Evolutionary conservation across 1,140 invertebrate species (phyloP), one percentile per base, ranked within the genome.

Genomic region (Leptoteleia sp.): DNA sequence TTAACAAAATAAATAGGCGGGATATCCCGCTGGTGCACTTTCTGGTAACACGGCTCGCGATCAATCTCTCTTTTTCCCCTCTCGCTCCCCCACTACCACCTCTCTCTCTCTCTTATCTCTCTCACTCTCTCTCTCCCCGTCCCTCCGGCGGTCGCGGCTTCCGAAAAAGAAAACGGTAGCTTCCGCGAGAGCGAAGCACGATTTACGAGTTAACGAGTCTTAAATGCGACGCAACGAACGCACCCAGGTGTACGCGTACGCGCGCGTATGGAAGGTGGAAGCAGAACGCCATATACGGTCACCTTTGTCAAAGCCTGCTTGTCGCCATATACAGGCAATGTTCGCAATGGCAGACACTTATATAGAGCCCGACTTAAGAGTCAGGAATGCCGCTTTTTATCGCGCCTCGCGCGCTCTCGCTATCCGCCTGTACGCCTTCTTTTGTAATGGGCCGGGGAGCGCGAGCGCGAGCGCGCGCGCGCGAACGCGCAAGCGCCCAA

Each of bases 321-420:
- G 84, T 85, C 83, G 82, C 85, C 85, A 87, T 87, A 86, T 86
- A 86, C 84, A 86, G 85, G 84, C 85, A 87, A 87, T 86, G 84
- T 87, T 87, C 85, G 79, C 85, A 82, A 87, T 81, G 79, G 72
- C 73, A 81, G 79, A 85, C 84, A 87, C 85, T 87, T 87, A 87
- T 85, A 87, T 85, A 87, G 85, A 85, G 81, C 81, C 84, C 84
- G 81, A 86, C 84, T 86, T 86, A 82, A 85, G 85, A 86, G 83
- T 86, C 85, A 85, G 84, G 85, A 86, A 86, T 86, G 85, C 79
- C 80, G 84, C 61, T 86, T 86, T 86, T 86, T 86, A 85, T 86
- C 84, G 85, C 85, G 81, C 84, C 85, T 84, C 81, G 77, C 76
- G 61, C 83, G 84, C 71, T 67, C n/a, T 25, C 62, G 65, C 84